Conservation (phyloP, 1,140 invertebrate genomes). For the Tetranychus urticae region DNA sequence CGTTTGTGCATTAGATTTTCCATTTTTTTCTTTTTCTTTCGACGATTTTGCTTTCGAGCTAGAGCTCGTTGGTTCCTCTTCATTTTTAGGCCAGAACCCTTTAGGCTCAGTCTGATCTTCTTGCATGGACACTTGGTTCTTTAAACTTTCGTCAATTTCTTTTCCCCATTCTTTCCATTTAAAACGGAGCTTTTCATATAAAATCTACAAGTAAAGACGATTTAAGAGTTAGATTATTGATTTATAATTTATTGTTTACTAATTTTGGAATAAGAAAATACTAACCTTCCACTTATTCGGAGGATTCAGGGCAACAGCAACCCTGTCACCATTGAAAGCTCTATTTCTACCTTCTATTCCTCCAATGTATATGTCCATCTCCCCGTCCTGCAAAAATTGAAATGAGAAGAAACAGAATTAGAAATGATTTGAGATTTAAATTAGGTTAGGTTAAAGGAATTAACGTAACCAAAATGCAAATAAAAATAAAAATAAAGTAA, state of each 20-base stretch:
- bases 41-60: not conserved
- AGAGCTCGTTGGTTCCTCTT: too few relatives aligned
- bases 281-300: constrained; percentile 23
- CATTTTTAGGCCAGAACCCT: too few relatives aligned
- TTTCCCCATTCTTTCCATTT: not conserved
- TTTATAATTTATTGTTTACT: too few relatives aligned
- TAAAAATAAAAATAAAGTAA: too few relatives aligned
- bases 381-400: constrained; percentile 23
- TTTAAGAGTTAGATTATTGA: too few relatives aligned
- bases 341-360: constrained; percentile 43
- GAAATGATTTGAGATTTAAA: not conserved
- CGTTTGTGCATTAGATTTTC: constrained; percentile 9
- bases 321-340: constrained; percentile 57
- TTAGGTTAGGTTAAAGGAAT: not conserved
- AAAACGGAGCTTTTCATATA: not conserved
- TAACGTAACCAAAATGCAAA: not conserved
- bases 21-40: not conserved
- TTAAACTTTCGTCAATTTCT: not conserved
- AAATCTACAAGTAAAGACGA: not conserved
- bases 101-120: too few relatives aligned
- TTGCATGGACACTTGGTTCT: not conserved
- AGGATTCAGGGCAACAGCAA: constrained; percentile 34
- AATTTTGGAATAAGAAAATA: not conserved
- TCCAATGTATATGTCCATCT: constrained; percentile 45
- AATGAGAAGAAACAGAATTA: not conserved